Evolutionary conservation across 1,140 invertebrate species (phyloP), one percentile per base, ranked within the genome.

Genomic region (Hirudo medicinalis): DNA sequence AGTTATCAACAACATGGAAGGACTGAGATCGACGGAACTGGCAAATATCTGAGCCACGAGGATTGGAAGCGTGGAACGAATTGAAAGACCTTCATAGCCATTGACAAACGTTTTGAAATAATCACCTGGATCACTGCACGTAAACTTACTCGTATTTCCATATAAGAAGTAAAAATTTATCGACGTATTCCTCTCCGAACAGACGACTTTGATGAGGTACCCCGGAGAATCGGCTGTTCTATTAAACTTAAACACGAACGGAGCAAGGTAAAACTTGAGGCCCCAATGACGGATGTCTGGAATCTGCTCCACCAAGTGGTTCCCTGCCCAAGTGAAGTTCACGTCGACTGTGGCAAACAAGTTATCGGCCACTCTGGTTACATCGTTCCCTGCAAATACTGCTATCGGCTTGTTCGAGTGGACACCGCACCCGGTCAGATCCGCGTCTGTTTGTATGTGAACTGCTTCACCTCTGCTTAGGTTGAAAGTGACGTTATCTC

Each of bases 1-100:
- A 63, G 57, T 63, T 22, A 63, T n/a, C 11, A 63, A 25, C 22
- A 32, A 13, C 57, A 63, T 63, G 6, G 57, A 63, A 15, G 57
- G 57, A 63, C 57, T 32, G 11, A 22, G 22, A 13, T 22, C 29
- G 11, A 19, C 22, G 8, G 57, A 25, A 63, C 57, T 63, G 22
- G 22, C 57, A 22, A 63, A 63, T 11, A 63, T 63, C 19, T 63
- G 57, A 63, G 57, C 57, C 9, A 63, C 57, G 22, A 63, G 57
- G 57, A 63, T 63, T 63, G 57, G 57, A 63, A 3, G 9, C 11
- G 9, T 63, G 22, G 57, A 63, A 32, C 29, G 57, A 20, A 63
- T 63, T 4, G 57, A 63, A 11, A 63, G 3, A 63, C 22, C 57
- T 15, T 63, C 29, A 11, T 63, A 25, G 2, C 29, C 11, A 8